Conservation (phyloP, 2,113 vertebrate species). For the Pachyramphus minor region DNA sequence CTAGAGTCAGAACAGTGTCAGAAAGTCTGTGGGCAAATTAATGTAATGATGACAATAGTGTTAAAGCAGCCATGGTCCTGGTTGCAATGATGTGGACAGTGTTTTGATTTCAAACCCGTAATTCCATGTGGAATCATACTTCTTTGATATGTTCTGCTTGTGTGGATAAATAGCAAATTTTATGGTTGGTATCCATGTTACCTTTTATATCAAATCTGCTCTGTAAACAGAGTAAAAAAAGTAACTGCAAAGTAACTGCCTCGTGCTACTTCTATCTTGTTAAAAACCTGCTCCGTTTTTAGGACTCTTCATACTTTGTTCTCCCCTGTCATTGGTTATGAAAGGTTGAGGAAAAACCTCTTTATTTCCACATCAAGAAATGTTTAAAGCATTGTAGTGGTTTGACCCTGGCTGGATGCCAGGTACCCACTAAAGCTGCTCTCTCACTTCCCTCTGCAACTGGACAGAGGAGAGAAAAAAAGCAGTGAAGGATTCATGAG, state of each 20-base stretch:
- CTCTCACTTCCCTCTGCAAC: too few relatives aligned
- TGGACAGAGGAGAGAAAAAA: too few relatives aligned
- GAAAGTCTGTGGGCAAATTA: background rate
- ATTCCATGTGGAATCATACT: background rate
- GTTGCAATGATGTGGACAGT: background rate
- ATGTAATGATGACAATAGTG: background rate
- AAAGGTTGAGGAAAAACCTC: background rate
- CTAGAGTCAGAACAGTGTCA: background rate
- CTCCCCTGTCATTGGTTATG: accelerated
- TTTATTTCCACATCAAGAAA: background rate
- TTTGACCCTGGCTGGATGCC: too few relatives aligned
- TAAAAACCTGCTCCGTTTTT: too few relatives aligned
- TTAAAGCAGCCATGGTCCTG: background rate
- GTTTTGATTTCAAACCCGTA: background rate
- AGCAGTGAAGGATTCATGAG: too few relatives aligned
- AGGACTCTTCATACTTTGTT: background rate
- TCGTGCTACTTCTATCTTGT: accelerated
- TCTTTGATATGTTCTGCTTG: background rate
- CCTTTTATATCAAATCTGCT: background rate
- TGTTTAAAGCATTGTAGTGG: background rate
- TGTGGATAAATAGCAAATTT: background rate
- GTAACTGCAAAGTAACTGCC: background rate
- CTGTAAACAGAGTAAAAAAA: background rate
- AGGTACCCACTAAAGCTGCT: too few relatives aligned
- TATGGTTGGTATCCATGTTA: background rate